Base-by-base conservation (phyloP, 2,888 invertebrate species). In the Volucella inanis region DNA sequence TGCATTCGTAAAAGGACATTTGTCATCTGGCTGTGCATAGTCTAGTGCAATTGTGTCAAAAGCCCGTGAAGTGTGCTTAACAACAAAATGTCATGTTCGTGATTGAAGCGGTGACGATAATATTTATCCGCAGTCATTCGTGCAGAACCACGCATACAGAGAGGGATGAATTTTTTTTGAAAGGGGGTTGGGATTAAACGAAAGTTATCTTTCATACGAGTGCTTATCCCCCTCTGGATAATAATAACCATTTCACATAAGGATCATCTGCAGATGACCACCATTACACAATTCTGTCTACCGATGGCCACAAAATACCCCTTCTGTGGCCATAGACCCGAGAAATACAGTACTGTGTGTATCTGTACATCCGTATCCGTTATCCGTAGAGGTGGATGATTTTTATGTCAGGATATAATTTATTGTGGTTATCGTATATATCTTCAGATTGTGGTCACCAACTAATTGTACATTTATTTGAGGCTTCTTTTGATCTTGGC, bases 1-100 rank as follows among this genome's bases (percentile, higher is more conserved):
- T 84, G 84, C 84, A 80, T 84, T 84, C 67, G 67, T 49, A 75
- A 80, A 75, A 75, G 80, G 75, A 80, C 84, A 84, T 84, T 84
- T 84, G 75, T 80, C 80, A 84, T 84, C 55, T 54, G 70, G 83
- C 64, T 68, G 14, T 78, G 83, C 74, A 75, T 43, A 74, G 74
- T 49, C 75, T 55, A 71, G 74, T 74, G 79, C 79, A 64, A 79
- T 68, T 77, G 78, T 78, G 62, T 71, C 67, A 82, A 78, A 61
- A 71, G 65, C 62, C 62, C 78, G 55, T 52, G 83, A 68, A 79
- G 74, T 70, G 80, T 75, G 75, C 47, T 70, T 71, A 67, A 80
- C 75, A 70, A 45, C 67, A 65, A 70, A 80, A 75, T 80, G 75
- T 75, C 83, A 65, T 84, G 84, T 74, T 80, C 80, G 75, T 84